Conservation (phyloP, 2,113 vertebrate species). For the Pao palembangensis region DNA sequence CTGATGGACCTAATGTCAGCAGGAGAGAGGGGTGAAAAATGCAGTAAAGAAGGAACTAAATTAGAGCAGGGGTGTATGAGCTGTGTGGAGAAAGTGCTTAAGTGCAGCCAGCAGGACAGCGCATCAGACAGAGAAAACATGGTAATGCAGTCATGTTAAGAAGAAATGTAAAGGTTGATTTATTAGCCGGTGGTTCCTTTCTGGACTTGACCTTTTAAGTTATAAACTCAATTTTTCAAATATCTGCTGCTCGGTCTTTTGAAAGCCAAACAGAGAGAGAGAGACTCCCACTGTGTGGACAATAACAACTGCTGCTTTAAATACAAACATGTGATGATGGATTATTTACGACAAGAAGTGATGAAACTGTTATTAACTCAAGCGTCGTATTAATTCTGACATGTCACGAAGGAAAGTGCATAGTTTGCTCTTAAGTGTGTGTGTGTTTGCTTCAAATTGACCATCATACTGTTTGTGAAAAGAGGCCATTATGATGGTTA, state of each 20-base stretch:
- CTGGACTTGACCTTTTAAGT: constrained; percentile 3
- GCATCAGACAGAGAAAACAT: constrained; percentile 2
- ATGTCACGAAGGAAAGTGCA: background rate
- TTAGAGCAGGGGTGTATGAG: constrained; percentile 3
- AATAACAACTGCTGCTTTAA: background rate
- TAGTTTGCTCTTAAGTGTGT: background rate
- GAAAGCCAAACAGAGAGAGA: no score
- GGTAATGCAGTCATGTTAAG: constrained; percentile 6
- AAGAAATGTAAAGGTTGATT: constrained; percentile 25
- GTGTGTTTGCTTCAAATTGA: constrained; percentile 3
- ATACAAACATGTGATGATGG: no score
- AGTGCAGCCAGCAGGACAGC: constrained; percentile 12
- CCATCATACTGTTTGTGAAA: background rate
- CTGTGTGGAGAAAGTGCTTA: constrained; percentile 4
- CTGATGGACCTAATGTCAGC: constrained; percentile 41
- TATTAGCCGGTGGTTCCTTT: constrained; percentile 4
- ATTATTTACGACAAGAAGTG: no score
- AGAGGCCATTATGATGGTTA: no score
- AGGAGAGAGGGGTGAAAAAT: constrained; percentile 1
- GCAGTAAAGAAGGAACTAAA: constrained; percentile 3
- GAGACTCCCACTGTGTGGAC: constrained; percentile 5
- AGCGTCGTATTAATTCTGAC: no score
- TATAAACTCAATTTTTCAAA: background rate
- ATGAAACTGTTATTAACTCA: no score
- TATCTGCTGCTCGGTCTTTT: no score